Evolutionary conservation across 2,888 invertebrate species (phyloP).

Genomic region (Malachius bipustulatus): DNA sequence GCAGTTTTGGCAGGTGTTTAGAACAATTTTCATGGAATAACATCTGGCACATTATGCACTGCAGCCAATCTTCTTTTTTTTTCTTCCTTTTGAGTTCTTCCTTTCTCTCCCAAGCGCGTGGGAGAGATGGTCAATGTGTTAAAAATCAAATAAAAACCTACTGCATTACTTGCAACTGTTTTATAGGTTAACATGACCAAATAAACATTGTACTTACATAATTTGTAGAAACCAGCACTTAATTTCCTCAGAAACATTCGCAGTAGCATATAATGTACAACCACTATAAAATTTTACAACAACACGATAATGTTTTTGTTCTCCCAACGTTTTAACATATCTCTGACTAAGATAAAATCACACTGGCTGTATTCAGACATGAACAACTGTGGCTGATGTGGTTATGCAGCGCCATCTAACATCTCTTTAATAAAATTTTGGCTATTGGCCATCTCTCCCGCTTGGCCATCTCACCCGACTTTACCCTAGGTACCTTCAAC

Average conservation of each 20-base stretch:
- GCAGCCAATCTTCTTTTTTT: constrained; percentile 15
- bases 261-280: constrained; percentile 6
- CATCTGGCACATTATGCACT: constrained; percentile 14
- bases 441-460: constrained; percentile 13
- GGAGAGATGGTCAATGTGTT: constrained; percentile 12
- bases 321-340: constrained; percentile 4
- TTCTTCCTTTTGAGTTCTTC: constrained; percentile 8
- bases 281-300: constrained; percentile 6
- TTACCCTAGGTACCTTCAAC: too few species aligned
- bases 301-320: constrained; percentile 9
- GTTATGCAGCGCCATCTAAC: constrained; percentile 9
- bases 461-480: constrained; percentile 12
- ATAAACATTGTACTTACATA: constrained; percentile 9
- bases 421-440: constrained; percentile 7
- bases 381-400: constrained; percentile 1
- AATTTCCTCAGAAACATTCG: constrained; percentile 7
- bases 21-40: constrained; percentile 16
- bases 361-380: constrained; percentile 6
- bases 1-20: too few species aligned
- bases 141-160: constrained; percentile 10
- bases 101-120: constrained; percentile 11
- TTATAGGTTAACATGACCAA: constrained; percentile 8
- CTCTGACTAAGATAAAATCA: constrained; percentile 5
- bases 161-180: constrained; percentile 8
- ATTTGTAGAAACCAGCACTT: constrained; percentile 7